Percentiles rank a stretch among this genome's conserved stretches.
Evolutionary conservation across 2,797 vertebrate genomes (phyloP).

Genomic region (Sebastolobus altivelis): DNA sequence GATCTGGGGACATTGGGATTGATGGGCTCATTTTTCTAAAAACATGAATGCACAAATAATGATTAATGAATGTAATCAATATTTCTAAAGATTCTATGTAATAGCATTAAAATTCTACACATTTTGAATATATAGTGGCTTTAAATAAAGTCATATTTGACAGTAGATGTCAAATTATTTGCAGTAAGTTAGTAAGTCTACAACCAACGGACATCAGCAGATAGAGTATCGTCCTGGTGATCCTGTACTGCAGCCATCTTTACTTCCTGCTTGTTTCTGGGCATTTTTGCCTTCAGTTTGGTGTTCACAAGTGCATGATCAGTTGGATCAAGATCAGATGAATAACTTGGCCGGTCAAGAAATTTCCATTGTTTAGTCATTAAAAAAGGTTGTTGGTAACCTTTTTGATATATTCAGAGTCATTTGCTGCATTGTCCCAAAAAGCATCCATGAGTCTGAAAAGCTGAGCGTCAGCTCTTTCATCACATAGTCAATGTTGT

Average conservation of each 20-base stretch:
- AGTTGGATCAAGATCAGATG: background rate
- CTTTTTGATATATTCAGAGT: constrained; percentile 4
- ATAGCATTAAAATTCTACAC: background rate
- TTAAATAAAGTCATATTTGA: background rate
- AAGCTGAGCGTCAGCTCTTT: constrained; percentile 18
- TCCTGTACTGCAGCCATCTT: background rate
- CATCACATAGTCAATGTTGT: background rate
- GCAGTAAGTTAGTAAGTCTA: background rate
- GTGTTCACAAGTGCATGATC: background rate
- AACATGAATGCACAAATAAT: background rate
- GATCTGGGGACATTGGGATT: background rate
- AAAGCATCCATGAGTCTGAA: background rate
- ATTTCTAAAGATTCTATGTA: background rate
- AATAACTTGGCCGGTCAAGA: background rate
- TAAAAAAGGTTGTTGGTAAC: background rate
- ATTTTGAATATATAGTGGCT: background rate
- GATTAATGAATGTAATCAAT: background rate
- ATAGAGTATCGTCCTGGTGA: background rate
- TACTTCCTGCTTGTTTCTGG: background rate
- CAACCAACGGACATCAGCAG: background rate
- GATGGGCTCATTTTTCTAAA: background rate
- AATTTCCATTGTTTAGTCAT: background rate
- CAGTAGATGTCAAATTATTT: background rate
- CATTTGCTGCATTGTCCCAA: constrained; percentile 25
- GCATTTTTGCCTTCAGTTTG: background rate